Evolutionary conservation across 2,113 vertebrate species (phyloP).

Genomic region (Paratilapia polleni): DNA sequence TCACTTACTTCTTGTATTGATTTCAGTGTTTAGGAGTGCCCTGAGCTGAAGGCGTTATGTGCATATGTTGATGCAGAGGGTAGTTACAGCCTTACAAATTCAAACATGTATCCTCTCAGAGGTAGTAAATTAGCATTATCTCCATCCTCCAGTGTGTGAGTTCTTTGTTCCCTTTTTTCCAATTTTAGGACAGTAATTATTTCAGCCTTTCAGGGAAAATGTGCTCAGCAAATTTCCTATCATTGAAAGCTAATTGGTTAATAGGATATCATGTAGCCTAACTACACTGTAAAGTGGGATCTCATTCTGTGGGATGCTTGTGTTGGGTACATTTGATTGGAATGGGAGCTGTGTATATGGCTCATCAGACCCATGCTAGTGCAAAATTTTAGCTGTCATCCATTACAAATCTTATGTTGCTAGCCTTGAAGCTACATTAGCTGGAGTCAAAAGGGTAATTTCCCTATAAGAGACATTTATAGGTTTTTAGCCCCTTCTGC

Average conservation of each 20-base stretch:
- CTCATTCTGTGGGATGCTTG: background rate
- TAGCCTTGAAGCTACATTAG: too few relatives aligned
- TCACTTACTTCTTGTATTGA: background rate
- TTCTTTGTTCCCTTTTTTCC: accelerated
- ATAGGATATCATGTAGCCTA: background rate
- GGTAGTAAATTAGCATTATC: background rate
- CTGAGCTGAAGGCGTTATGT: background rate
- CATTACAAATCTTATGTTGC: background rate
- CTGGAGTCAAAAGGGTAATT: background rate
- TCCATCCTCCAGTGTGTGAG: accelerated
- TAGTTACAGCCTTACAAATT: too few relatives aligned
- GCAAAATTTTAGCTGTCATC: background rate
- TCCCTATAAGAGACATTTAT: background rate
- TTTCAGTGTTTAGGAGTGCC: background rate
- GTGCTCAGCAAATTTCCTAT: background rate
- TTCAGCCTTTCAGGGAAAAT: background rate
- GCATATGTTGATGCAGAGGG: background rate
- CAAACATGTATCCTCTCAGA: too few relatives aligned
- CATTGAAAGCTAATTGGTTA: background rate
- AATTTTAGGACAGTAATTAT: background rate
- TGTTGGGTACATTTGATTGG: background rate
- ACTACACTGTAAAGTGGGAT: background rate
- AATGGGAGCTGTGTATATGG: background rate
- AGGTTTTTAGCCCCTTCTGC: conserved; percentile 5
- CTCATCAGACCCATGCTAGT: background rate